These are phyloP conservation scores for Reticulitermes lucifugus DNA, from an alignment of 2,888 invertebrate species.

Conservation along the genomic window DNA sequence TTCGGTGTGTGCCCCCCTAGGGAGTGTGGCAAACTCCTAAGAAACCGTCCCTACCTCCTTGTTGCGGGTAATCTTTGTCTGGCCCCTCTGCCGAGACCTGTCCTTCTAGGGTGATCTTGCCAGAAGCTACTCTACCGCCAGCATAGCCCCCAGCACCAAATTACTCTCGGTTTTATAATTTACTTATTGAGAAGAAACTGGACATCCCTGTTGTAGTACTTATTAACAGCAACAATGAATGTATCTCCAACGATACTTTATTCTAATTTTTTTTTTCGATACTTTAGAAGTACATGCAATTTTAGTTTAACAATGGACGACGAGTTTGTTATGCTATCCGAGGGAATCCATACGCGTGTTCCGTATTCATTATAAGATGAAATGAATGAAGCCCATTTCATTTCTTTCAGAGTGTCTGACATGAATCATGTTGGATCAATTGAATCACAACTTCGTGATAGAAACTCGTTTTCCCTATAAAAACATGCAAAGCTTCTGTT, in stretches of 20 bases:
- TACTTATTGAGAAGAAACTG: not conserved
- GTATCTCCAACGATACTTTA: not conserved
- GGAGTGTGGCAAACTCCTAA: too few species aligned
- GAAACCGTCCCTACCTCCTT: too few species aligned
- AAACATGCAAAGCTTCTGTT: conserved; percentile 30
- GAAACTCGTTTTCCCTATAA: conserved; percentile 11
- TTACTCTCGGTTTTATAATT: too few species aligned
- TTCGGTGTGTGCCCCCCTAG: too few species aligned
- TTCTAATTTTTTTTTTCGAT: conserved; percentile 36
- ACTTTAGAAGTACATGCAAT: conserved; percentile 39
- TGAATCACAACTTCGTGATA: conserved; percentile 40
- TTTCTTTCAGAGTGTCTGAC: conserved; percentile 23
- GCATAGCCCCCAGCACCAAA: too few species aligned
- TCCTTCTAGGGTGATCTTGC: too few species aligned
- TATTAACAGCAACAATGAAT: conserved; percentile 2
- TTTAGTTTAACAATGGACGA: conserved; percentile 9
- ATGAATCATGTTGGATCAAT: conserved; percentile 32
- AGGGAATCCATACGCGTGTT: not conserved
- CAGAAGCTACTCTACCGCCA: too few species aligned
- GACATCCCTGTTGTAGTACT: not conserved
- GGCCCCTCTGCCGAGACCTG: too few species aligned
- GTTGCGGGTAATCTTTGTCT: too few species aligned
- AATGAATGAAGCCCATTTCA: conserved; percentile 35
- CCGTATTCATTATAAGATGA: not conserved
- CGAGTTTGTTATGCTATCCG: not conserved